Evolutionary conservation across 2,888 invertebrate species (phyloP), one percentile per base, ranked within the genome.

Genomic region (Idaea biselata): DNA sequence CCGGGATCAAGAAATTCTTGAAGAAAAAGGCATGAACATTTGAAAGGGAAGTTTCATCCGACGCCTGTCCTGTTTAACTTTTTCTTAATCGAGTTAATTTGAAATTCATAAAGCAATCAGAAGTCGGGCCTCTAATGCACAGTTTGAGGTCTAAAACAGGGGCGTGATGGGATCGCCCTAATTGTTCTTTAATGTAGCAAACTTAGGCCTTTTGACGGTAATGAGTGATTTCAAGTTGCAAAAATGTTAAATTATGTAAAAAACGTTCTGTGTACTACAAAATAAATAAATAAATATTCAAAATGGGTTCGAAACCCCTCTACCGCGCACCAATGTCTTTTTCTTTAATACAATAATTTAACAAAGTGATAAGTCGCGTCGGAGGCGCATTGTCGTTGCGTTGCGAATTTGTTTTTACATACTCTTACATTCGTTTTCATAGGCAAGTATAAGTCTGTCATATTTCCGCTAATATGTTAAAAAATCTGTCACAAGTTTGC

Each of bases 31-130:
- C 44, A 44, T 14, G 44, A 44, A 44, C 44, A 44, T 44, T 44
- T 44, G 11, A 44, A 44, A 44, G 8, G 44, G 11, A 44, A 44
- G 44, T 44, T 44, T 58, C 18, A 57, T 56, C 65, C 33, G 58
- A 59, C 55, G 57, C 58, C 60, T 31, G 58, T 59, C 61, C 59
- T 56, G 59, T 67, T 63, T 44, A 33, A 67, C 69, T 68, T 65
- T 70, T 69, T 64, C 60, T 62, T 66, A 58, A 61, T 64, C 61
- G 55, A 58, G 63, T 65, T 67, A 66, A 67, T 68, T 65, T 66
- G 55, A 63, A 68, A 68, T 72, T 72, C 70, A 67, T 69, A 69
- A 67, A 67, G 64, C 61, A 67, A 64, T 68, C 66, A 59, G 58
- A 58, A 64, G 62, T 66, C 56, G 59, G 11, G 44, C 44, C 44